These are phyloP conservation scores for Diogma glabrata DNA, from an alignment of 2,888 invertebrate genomes.

Conservation along the genomic window DNA sequence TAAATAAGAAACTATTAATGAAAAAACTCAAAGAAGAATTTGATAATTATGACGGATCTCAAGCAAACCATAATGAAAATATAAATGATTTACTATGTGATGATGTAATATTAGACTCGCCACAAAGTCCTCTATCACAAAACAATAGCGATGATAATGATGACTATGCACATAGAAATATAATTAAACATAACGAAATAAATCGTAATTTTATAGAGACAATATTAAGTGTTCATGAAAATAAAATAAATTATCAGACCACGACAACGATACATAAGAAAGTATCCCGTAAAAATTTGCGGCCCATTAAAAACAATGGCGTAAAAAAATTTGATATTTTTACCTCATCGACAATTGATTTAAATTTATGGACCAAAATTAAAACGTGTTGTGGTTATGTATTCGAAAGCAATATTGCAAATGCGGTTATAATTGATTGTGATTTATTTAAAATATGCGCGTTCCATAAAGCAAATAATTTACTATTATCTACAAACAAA, in stretches of 20 bases:
- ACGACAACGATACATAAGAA: slow-evolving; percentile 12
- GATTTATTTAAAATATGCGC: slow-evolving; percentile 29
- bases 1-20: too few relatives aligned
- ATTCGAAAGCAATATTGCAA: slow-evolving; percentile 24
- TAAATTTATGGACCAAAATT: slow-evolving; percentile 26
- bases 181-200: slow-evolving; percentile 6
- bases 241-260: not conserved
- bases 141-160: slow-evolving; percentile 8
- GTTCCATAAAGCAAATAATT: slow-evolving; percentile 22
- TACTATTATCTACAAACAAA: not conserved
- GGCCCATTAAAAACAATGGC: slow-evolving; percentile 28
- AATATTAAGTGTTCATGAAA: slow-evolving; percentile 3
- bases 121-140: slow-evolving; percentile 6
- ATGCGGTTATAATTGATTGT: slow-evolving; percentile 29
- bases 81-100: slow-evolving; percentile 5
- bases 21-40: too few relatives aligned
- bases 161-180: not conserved
- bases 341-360: slow-evolving; percentile 26
- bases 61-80: not conserved
- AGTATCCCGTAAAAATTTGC: slow-evolving; percentile 27
- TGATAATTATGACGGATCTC: too few relatives aligned
- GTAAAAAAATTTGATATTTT: slow-evolving; percentile 20
- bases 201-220: slow-evolving; percentile 7
- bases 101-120: slow-evolving; percentile 6
- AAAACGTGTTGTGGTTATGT: slow-evolving; percentile 32